A percentile compares a stretch with the other conserved stretches of the same genome.
phyloP scores from a whole-genome alignment of 2,113 vertebrate genomes.

The Entelurus aequoreus region DNA sequence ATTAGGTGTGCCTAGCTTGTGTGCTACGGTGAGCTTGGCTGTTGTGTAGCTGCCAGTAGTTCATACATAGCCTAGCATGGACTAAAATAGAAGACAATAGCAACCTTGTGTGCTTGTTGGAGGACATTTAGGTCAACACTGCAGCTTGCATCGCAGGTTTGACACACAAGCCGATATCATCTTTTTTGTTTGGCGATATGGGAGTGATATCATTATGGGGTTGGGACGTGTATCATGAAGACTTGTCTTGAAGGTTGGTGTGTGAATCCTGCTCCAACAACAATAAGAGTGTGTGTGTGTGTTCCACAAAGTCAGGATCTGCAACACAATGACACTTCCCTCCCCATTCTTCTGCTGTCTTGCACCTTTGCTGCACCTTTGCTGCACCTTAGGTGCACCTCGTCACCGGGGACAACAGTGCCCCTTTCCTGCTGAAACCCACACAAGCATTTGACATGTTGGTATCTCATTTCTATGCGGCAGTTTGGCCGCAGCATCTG shows the following conservation, averaged over 20 bases:
- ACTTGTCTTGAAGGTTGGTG: conserved; percentile 22
- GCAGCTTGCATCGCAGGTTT: too few species aligned
- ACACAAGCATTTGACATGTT: not conserved
- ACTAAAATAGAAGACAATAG: too few species aligned
- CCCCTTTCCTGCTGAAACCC: conserved; percentile 31
- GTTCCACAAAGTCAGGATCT: conserved; percentile 66
- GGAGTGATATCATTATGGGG: too few species aligned
- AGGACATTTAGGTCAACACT: too few species aligned
- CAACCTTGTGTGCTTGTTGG: too few species aligned
- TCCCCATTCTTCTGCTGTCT: conserved; percentile 51
- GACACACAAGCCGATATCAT: too few species aligned
- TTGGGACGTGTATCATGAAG: not conserved
- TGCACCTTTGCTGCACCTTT: conserved; percentile 8
- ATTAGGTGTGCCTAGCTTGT: too few species aligned
- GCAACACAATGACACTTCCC: conserved; percentile 67
- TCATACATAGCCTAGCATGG: too few species aligned
- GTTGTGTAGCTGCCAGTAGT: too few species aligned
- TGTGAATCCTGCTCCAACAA: conserved; percentile 25
- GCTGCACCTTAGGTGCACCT: conserved; percentile 53
- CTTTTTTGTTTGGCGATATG: too few species aligned
- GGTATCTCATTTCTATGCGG: not conserved
- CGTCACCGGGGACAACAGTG: conserved; percentile 48
- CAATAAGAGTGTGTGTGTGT: conserved; percentile 50
- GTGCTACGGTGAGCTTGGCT: too few species aligned
- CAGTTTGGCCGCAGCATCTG: conserved; percentile 41